A percentile compares a stretch with the other conserved stretches of the same genome.
Evolutionary conservation across 2,797 vertebrate species (phyloP).

Genomic region (Benthosema pterotum): DNA sequence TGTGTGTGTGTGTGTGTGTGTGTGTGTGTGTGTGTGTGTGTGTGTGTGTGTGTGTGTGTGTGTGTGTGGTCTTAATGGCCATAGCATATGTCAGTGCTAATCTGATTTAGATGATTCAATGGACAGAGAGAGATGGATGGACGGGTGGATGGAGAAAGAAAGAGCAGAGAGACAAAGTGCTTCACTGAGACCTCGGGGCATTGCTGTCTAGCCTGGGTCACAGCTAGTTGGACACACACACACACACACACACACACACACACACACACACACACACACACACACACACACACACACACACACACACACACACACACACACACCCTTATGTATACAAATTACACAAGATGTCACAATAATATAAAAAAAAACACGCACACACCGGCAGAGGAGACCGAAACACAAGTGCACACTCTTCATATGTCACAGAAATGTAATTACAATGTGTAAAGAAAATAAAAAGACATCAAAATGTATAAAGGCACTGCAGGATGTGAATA

Average conservation of each 20-base stretch:
- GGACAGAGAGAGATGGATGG: slow-evolving; percentile 30
- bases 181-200: slow-evolving; percentile 41
- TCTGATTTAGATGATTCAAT: slow-evolving; percentile 68
- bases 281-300: too few species aligned
- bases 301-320: too few species aligned
- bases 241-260: not conserved
- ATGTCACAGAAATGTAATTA: too few species aligned
- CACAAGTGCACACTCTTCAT: not conserved
- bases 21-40: slow-evolving; percentile 23
- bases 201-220: slow-evolving; percentile 69
- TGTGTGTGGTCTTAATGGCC: slow-evolving; percentile 65
- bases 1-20: slow-evolving; percentile 39
- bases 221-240: not conserved
- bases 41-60: slow-evolving; percentile 24
- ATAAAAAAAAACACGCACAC: not conserved
- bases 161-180: slow-evolving; percentile 8
- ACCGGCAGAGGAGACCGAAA: not conserved
- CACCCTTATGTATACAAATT: too few species aligned
- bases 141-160: slow-evolving; percentile 10
- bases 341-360: too few species aligned
- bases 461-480: too few species aligned
- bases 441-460: too few species aligned
- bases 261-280: too few species aligned
- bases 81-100: slow-evolving; percentile 75
- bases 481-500: too few species aligned